A percentile compares a stretch with the other conserved stretches of the same genome.
Conservation (phyloP, 1,140 invertebrate genomes). For the Choristoneura fumiferana region DNA sequence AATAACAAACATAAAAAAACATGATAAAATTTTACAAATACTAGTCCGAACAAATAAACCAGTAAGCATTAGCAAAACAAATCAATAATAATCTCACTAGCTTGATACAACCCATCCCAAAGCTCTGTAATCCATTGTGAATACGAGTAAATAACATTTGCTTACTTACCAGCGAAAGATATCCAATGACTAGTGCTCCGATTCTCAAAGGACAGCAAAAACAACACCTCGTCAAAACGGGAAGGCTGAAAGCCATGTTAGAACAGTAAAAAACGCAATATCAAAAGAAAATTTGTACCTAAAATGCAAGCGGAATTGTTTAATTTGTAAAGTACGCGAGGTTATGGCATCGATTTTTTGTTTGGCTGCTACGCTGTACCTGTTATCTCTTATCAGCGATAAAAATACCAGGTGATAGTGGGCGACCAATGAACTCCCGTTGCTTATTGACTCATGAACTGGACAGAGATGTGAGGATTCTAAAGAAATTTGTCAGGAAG, state of each 20-base stretch:
- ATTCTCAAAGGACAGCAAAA: slow-evolving; percentile 51
- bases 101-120: neutral
- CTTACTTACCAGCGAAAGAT: slow-evolving; percentile 60
- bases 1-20: too few relatives aligned
- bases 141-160: neutral
- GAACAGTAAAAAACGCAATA: neutral
- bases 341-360: neutral
- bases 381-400: slow-evolving; percentile 9
- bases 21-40: too few relatives aligned
- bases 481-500: too few relatives aligned
- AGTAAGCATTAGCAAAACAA: neutral
- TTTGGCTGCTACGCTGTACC: neutral
- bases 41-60: too few relatives aligned
- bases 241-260: slow-evolving; percentile 44
- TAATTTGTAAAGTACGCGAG: neutral
- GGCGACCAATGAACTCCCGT: slow-evolving; percentile 7
- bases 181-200: slow-evolving; percentile 58
- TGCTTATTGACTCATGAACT: too few relatives aligned
- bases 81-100: neutral
- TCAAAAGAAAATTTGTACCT: neutral
- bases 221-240: slow-evolving; percentile 54
- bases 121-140: neutral
- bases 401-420: slow-evolving; percentile 9
- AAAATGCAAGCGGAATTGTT: neutral
- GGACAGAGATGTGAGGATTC: too few relatives aligned